These are phyloP conservation scores for Gortyna flavago DNA, from an alignment of 2,888 invertebrate species.

Conservation along the genomic window DNA sequence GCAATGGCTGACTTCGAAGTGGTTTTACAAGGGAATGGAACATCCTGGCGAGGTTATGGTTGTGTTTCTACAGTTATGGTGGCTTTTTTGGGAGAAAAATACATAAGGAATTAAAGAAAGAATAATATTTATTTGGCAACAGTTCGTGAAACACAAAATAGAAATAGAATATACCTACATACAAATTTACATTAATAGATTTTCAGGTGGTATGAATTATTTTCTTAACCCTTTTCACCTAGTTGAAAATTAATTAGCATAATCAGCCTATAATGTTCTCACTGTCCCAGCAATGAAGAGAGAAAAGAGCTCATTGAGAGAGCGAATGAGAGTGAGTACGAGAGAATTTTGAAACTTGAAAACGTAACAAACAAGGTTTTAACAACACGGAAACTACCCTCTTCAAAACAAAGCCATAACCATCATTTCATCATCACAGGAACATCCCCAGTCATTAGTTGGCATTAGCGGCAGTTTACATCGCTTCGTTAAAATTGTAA, in stretches of 20 bases:
- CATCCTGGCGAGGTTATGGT: not conserved
- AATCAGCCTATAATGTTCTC: not conserved
- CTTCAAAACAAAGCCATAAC: constrained; percentile 16
- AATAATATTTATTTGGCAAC: not conserved
- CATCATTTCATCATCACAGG: constrained; percentile 46
- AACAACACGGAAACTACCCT: not conserved
- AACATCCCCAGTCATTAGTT: constrained; percentile 48
- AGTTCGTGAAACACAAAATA: not conserved
- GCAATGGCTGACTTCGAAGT: not conserved
- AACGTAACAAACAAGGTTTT: not conserved
- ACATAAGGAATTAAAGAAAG: not conserved
- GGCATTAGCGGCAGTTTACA: constrained; percentile 55
- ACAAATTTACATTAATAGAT: not conserved
- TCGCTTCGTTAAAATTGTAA: constrained; percentile 59
- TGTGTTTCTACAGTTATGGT: not conserved
- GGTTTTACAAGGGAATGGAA: not conserved
- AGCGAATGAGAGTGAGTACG: not conserved
- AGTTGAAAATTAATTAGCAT: not conserved
- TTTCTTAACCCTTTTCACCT: not conserved
- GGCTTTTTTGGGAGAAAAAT: not conserved
- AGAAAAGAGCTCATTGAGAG: not conserved
- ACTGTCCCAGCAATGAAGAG: not conserved
- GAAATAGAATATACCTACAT: not conserved
- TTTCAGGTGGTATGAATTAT: not conserved
- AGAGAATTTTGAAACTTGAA: not conserved